These are phyloP conservation scores for Athalia rosae DNA, from an alignment of 2,888 invertebrate species.

Conservation along the genomic window DNA sequence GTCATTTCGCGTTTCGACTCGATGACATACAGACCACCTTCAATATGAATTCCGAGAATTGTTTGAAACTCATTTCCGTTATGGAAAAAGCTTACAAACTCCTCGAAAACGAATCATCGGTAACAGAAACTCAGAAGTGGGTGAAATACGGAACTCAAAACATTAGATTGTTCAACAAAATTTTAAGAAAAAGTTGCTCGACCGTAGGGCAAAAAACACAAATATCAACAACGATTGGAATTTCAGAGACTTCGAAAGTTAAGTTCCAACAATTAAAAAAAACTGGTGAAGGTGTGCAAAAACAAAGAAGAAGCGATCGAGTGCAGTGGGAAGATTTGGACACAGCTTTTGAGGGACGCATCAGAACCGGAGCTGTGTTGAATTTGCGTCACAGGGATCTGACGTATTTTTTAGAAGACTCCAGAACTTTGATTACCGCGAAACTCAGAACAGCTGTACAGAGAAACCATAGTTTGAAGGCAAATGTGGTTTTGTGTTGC, in stretches of 20 bases:
- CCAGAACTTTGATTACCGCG: constrained; percentile 6
- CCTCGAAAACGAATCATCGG: not conserved
- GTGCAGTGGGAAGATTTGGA: constrained; percentile 23
- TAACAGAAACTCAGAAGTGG: not conserved
- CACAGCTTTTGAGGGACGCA: constrained; percentile 32
- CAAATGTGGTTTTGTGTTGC: constrained; percentile 32
- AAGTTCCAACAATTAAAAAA: constrained; percentile 4
- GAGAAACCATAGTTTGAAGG: constrained; percentile 24
- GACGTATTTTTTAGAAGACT: constrained; percentile 23
- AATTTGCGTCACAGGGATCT: constrained; percentile 39
- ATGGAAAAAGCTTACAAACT: not conserved
- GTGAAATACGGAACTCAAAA: constrained; percentile 2
- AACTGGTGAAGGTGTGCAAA: not conserved
- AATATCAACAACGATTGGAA: not conserved
- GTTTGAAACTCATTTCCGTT: not conserved
- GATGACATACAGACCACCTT: too few relatives aligned
- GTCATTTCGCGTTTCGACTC: too few relatives aligned
- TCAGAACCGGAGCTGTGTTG: constrained; percentile 26
- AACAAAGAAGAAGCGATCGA: constrained; percentile 14
- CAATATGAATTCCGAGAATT: not conserved
- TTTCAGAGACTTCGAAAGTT: not conserved
- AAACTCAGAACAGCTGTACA: constrained; percentile 11
- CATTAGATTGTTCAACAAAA: not conserved
- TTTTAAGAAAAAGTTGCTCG: not conserved
- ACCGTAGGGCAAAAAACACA: not conserved